Conservation (phyloP, 2,888 invertebrate species). For the Gordius sp. region DNA sequence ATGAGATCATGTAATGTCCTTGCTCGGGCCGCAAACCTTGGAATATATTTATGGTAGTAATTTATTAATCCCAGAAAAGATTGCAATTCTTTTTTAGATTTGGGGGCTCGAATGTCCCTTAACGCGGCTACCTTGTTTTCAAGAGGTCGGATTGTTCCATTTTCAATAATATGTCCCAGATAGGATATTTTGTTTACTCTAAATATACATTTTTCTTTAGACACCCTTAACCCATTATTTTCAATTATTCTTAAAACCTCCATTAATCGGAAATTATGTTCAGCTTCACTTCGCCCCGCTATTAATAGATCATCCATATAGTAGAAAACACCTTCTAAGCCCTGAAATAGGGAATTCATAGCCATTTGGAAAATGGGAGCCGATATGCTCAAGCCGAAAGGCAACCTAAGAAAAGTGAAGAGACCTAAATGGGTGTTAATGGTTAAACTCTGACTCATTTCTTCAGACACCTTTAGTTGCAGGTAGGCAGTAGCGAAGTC, state of each 20-base stretch:
- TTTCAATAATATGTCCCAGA: too few relatives aligned
- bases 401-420: slow-evolving; percentile 20
- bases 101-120: slow-evolving; percentile 20
- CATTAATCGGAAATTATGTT: not conserved
- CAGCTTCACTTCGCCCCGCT: not conserved
- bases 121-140: not conserved
- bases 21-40: slow-evolving; percentile 20
- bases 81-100: slow-evolving; percentile 20
- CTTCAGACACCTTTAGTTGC: slow-evolving; percentile 21
- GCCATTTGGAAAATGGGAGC: slow-evolving; percentile 21
- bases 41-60: slow-evolving; percentile 22
- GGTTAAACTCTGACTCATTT: slow-evolving; percentile 19
- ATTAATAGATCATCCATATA: too few relatives aligned
- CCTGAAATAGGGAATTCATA: not conserved
- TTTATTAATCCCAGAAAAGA: slow-evolving; percentile 22
- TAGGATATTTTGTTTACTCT: too few relatives aligned
- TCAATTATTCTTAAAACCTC: too few relatives aligned
- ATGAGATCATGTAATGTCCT: slow-evolving; percentile 20
- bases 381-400: slow-evolving; percentile 22
- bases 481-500: slow-evolving; percentile 22
- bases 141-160: slow-evolving; percentile 14
- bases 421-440: slow-evolving; percentile 22
- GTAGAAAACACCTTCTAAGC: not conserved
- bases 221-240: too few relatives aligned
- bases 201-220: too few relatives aligned